Percentiles rank a stretch among this genome's conserved stretches.
Conservation (phyloP, 2,113 vertebrate species). For the Apodemus speciosus region DNA sequence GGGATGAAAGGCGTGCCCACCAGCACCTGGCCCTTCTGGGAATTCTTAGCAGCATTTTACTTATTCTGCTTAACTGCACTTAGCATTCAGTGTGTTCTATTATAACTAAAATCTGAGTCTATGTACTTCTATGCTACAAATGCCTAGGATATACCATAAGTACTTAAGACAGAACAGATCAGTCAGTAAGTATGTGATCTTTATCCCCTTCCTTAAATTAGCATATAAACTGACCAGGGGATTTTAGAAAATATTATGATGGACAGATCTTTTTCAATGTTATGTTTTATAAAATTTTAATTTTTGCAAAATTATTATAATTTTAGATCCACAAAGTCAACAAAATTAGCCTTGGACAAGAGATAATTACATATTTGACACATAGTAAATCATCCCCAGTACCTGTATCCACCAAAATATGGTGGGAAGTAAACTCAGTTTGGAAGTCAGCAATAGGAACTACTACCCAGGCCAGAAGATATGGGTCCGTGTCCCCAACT, state of each 20-base stretch:
- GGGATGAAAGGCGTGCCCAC: too few relatives aligned
- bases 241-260: conserved; percentile 5
- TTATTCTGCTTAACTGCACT: neutral
- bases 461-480: neutral
- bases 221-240: neutral
- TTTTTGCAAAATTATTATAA: neutral
- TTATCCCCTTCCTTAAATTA: neutral
- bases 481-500: too few relatives aligned
- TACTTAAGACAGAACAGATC: neutral
- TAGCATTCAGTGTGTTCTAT: neutral
- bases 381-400: neutral
- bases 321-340: neutral
- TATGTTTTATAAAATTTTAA: neutral
- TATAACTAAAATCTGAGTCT: neutral
- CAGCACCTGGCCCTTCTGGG: neutral
- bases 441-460: neutral
- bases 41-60: neutral
- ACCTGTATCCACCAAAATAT: neutral
- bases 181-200: neutral
- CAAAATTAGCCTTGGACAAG: neutral
- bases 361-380: neutral
- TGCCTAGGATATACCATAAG: neutral
- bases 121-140: neutral
- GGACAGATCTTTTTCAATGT: neutral
- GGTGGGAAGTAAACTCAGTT: neutral